Conservation (phyloP, 2,888 invertebrate species). For the Temnothorax rugatulus region DNA sequence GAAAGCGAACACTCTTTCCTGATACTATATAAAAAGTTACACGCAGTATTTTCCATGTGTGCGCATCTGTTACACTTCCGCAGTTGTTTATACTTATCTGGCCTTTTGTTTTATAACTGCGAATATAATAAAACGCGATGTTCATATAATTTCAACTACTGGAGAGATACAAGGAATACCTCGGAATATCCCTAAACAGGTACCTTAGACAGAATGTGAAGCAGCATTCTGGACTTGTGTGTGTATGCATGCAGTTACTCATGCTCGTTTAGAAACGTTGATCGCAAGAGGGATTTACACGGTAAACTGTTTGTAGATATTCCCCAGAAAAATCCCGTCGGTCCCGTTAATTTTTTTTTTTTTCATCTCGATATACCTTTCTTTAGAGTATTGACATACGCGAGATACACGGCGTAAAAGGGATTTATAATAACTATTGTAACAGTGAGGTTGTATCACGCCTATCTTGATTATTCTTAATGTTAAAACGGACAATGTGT, state of each 20-base stretch:
- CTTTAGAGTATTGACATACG: slow-evolving; percentile 54
- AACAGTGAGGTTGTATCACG: slow-evolving; percentile 61
- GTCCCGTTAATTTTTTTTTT: slow-evolving; percentile 51
- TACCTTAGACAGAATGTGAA: slow-evolving; percentile 50
- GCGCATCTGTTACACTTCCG: background rate
- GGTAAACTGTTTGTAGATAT: slow-evolving; percentile 61
- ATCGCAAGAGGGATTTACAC: slow-evolving; percentile 33
- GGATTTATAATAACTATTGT: slow-evolving; percentile 59
- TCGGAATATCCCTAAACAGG: slow-evolving; percentile 8
- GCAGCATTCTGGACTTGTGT: slow-evolving; percentile 59
- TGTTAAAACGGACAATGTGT: slow-evolving; percentile 51
- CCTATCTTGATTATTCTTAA: slow-evolving; percentile 29
- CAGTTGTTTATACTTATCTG: background rate
- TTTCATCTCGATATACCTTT: slow-evolving; percentile 62
- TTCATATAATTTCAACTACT: slow-evolving; percentile 1
- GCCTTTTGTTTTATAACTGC: background rate
- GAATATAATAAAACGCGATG: background rate
- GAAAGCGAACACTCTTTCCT: background rate
- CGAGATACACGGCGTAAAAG: slow-evolving; percentile 26
- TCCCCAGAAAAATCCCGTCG: slow-evolving; percentile 28
- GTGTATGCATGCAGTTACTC: slow-evolving; percentile 67
- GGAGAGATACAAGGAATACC: slow-evolving; percentile 18
- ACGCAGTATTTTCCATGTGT: background rate
- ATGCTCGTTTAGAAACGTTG: slow-evolving; percentile 59
- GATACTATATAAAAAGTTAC: slow-evolving; percentile 16